A percentile compares a stretch with the other conserved stretches of the same genome.
phyloP scores from a whole-genome alignment of 2,113 vertebrate genomes.

The Symphodus melops region DNA sequence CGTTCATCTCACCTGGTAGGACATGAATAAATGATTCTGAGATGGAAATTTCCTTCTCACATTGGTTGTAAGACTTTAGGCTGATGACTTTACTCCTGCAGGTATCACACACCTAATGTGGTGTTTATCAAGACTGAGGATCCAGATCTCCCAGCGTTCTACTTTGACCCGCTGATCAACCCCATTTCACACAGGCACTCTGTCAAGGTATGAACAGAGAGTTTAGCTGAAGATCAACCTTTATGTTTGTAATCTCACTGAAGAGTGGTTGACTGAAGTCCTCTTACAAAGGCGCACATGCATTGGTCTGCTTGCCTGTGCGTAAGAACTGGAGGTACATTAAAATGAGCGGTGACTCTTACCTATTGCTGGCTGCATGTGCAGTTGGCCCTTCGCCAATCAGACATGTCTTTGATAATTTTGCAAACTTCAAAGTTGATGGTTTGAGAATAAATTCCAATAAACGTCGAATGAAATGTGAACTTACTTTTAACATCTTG shows the following conservation, averaged over 20 bases:
- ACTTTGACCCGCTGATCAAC: conserved; percentile 98
- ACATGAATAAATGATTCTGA: not conserved
- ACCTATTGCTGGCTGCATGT: conserved; percentile 50
- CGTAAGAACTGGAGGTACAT: conserved; percentile 72
- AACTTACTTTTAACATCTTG: not conserved
- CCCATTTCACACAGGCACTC: conserved; percentile 98
- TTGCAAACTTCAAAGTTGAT: too few relatives aligned
- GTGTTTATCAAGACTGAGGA: conserved; percentile 99
- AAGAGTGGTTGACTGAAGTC: not conserved
- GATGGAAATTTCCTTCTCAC: too few relatives aligned
- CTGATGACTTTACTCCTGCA: conserved; percentile 51
- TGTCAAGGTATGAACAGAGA: conserved; percentile 88
- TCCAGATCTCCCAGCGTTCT: conserved; percentile 98
- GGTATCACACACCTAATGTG: conserved; percentile 99
- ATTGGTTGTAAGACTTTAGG: not conserved
- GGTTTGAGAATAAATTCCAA: too few relatives aligned
- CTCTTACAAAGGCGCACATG: conserved; percentile 75
- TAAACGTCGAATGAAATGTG: too few relatives aligned
- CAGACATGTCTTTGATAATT: conserved; percentile 29
- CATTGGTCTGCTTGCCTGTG: conserved; percentile 69
- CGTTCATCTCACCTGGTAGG: conserved; percentile 97
- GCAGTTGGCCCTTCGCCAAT: conserved; percentile 41
- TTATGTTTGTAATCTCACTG: not conserved
- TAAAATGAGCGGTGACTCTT: conserved; percentile 54
- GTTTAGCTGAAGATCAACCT: not conserved